Evolutionary conservation across 2,888 invertebrate species (phyloP).

Genomic region (Pterostichus madidus): DNA sequence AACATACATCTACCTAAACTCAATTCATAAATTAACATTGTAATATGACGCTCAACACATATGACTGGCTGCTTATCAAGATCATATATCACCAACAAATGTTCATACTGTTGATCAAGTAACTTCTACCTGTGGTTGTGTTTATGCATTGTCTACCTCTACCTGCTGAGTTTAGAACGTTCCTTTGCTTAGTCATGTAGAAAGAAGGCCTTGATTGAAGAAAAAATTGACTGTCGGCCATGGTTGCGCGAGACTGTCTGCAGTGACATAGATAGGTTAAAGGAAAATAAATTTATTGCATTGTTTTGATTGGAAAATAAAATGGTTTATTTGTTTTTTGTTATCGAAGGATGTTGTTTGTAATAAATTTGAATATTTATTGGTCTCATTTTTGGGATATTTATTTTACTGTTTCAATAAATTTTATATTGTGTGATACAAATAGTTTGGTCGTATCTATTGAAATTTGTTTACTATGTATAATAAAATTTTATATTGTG

Average conservation of each 20-base stretch:
- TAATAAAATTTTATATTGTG: not conserved
- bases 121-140: conserved; percentile 25
- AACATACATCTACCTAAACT: conserved; percentile 32
- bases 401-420: conserved; percentile 30
- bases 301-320: conserved; percentile 29
- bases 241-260: not conserved
- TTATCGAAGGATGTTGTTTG: conserved; percentile 19
- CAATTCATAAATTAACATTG: conserved; percentile 48
- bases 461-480: conserved; percentile 19
- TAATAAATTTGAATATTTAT: conserved; percentile 42
- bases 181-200: conserved; percentile 48
- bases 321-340: conserved; percentile 41
- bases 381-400: conserved; percentile 12
- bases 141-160: conserved; percentile 49
- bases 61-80: conserved; percentile 10
- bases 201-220: conserved; percentile 47
- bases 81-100: conserved; percentile 35
- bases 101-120: conserved; percentile 31
- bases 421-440: conserved; percentile 16
- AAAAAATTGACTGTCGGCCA: conserved; percentile 34
- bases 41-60: conserved; percentile 50
- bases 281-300: conserved; percentile 16
- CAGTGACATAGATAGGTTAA: conserved; percentile 12
- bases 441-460: not conserved
- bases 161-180: conserved; percentile 33